A percentile compares a stretch with the other conserved stretches of the same genome.
These are phyloP conservation scores for Eriocheir sinensis DNA, from an alignment of 1,140 invertebrate genomes.

Conservation along the genomic window DNA sequence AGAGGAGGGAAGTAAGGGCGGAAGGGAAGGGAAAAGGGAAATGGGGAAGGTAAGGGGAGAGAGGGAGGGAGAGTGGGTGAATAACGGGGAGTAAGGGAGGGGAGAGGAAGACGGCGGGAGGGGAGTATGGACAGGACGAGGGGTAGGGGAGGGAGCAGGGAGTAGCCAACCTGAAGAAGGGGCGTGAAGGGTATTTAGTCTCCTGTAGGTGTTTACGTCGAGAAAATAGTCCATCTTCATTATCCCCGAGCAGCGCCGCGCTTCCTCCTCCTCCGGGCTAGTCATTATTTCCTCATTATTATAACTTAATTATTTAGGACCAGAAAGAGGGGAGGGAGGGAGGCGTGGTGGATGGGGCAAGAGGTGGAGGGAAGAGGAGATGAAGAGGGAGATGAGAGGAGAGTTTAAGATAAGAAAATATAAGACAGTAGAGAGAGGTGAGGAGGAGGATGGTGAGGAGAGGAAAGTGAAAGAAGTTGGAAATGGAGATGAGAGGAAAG, in stretches of 20 bases:
- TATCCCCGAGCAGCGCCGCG: not conserved
- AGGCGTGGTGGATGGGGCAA: not conserved
- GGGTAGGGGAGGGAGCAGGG: no score
- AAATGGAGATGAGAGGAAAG: not conserved
- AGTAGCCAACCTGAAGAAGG: no score
- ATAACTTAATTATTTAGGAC: conserved; percentile 3
- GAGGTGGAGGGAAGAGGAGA: not conserved
- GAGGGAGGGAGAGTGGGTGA: no score
- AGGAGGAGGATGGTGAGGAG: not conserved
- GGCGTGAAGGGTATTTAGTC: not conserved
- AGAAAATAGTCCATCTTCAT: not conserved
- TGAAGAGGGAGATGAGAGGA: not conserved
- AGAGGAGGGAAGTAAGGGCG: no score
- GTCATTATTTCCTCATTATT: conserved; percentile 26
- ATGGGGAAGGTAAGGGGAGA: no score
- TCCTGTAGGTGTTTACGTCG: not conserved
- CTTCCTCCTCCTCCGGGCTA: not conserved
- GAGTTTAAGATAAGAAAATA: not conserved
- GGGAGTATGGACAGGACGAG: no score
- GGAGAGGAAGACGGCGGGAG: no score
- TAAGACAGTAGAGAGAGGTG: not conserved
- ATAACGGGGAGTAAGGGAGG: no score
- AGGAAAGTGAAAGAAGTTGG: not conserved
- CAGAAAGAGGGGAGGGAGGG: not conserved
- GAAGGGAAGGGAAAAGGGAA: no score